These are phyloP conservation scores for Acleris sparsana DNA, from an alignment of 2,888 invertebrate species.

Conservation along the genomic window DNA sequence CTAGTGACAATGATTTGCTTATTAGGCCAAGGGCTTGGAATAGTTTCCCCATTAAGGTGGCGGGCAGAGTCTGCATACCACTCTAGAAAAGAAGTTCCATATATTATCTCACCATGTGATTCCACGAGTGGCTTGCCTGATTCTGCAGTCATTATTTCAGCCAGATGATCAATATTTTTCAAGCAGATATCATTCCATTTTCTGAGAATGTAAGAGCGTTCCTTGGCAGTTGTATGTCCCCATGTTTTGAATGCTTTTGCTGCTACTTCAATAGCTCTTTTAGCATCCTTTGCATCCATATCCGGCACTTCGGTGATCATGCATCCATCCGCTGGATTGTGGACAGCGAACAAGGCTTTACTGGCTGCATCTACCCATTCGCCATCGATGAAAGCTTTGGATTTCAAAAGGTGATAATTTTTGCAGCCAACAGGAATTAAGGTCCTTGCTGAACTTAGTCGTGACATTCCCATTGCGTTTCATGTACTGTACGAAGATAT, in stretches of 20 bases:
- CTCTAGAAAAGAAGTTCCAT: constrained; percentile 96
- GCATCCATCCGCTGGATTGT: constrained; percentile 90
- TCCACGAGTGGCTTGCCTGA: constrained; percentile 96
- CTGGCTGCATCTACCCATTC: constrained; percentile 89
- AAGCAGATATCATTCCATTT: constrained; percentile 92
- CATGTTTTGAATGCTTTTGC: constrained; percentile 90
- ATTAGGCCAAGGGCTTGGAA: constrained; percentile 88
- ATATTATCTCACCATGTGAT: constrained; percentile 93
- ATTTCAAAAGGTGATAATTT: constrained; percentile 66
- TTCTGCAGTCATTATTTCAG: constrained; percentile 91
- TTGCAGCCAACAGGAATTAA: constrained; percentile 50
- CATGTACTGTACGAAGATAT: constrained; percentile 15
- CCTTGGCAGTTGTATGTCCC: constrained; percentile 91
- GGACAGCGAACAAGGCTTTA: constrained; percentile 87
- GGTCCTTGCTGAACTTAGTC: constrained; percentile 48
- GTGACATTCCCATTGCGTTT: constrained; percentile 54
- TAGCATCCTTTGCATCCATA: constrained; percentile 89
- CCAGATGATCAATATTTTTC: constrained; percentile 88
- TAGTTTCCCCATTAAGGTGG: constrained; percentile 91
- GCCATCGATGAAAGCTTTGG: constrained; percentile 75
- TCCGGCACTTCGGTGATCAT: constrained; percentile 91
- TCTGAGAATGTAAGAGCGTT: constrained; percentile 86
- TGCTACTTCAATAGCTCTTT: constrained; percentile 90
- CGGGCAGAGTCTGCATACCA: constrained; percentile 98
- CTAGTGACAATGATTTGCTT: constrained; percentile 90